A percentile compares a stretch with the other conserved stretches of the same genome.
phyloP scores from a whole-genome alignment of 2,888 invertebrate genomes.

The Nymphalis polychloros region DNA sequence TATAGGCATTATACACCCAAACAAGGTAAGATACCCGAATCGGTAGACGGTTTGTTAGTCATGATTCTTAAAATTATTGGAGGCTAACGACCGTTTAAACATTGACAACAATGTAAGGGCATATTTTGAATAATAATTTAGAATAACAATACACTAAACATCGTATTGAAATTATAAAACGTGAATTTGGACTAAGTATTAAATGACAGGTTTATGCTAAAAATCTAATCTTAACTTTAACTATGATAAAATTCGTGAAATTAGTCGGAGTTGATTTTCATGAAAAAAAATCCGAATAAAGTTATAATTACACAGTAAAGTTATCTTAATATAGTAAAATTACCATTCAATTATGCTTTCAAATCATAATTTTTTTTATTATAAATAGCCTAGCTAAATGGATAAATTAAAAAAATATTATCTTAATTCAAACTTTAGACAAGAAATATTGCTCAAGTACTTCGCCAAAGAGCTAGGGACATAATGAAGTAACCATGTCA shows the following conservation, averaged over 20 bases:
- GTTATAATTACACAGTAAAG: too few species aligned
- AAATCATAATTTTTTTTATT: too few species aligned
- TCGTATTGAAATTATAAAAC: background rate
- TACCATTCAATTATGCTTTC: too few species aligned
- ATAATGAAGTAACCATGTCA: constrained; percentile 7
- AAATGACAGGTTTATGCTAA: too few species aligned
- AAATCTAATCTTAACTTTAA: too few species aligned
- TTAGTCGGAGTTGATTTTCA: too few species aligned
- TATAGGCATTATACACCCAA: background rate
- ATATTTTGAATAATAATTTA: background rate
- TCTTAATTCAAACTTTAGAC: background rate
- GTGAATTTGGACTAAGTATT: too few species aligned
- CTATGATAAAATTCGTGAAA: too few species aligned
- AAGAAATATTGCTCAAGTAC: background rate
- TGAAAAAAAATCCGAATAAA: too few species aligned
- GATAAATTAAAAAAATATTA: too few species aligned
- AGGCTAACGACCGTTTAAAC: constrained; percentile 2
- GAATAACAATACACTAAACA: background rate
- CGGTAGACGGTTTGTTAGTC: background rate
- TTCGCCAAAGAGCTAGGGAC: background rate
- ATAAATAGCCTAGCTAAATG: too few species aligned
- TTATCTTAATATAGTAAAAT: too few species aligned
- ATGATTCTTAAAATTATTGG: background rate
- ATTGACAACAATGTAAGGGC: background rate
- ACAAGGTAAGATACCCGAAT: background rate